phyloP scores from a whole-genome alignment of 2,888 invertebrate genomes.

The Plebejus melissa region DNA sequence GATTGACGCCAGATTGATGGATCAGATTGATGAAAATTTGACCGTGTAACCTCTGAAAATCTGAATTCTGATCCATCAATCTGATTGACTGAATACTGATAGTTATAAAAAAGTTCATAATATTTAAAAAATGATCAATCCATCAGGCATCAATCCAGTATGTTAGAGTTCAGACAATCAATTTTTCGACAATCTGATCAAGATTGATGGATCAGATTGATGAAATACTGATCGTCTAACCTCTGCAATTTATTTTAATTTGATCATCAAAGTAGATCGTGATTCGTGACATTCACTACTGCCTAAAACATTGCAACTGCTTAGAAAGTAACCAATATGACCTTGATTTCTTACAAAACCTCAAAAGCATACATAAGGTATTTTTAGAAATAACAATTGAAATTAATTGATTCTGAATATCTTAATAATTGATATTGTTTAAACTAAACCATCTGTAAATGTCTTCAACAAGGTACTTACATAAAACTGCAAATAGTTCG shows the following conservation, averaged over 20 bases:
- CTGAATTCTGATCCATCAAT: too few relatives aligned
- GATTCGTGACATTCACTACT: not conserved
- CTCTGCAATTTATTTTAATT: not conserved
- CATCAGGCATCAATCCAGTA: too few relatives aligned
- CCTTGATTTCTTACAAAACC: conserved; percentile 15
- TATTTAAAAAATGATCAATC: too few relatives aligned
- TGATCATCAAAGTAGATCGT: not conserved
- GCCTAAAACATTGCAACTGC: conserved; percentile 6
- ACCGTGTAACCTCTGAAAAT: too few relatives aligned
- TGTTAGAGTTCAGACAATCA: too few relatives aligned
- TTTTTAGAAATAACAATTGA: not conserved
- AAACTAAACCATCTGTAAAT: not conserved
- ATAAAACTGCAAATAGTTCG: not conserved
- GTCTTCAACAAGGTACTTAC: not conserved
- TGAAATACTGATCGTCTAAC: too few relatives aligned
- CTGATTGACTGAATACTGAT: too few relatives aligned
- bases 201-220: too few relatives aligned
- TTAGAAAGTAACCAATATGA: conserved; percentile 14
- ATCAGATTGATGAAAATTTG: too few relatives aligned
- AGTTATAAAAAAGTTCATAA: too few relatives aligned
- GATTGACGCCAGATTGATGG: too few relatives aligned
- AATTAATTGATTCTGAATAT: not conserved
- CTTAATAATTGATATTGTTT: not conserved
- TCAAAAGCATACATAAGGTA: not conserved
- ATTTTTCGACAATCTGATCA: too few relatives aligned